These are phyloP conservation scores for Deilephila elpenor DNA, from an alignment of 2,888 invertebrate species.

Conservation along the genomic window DNA sequence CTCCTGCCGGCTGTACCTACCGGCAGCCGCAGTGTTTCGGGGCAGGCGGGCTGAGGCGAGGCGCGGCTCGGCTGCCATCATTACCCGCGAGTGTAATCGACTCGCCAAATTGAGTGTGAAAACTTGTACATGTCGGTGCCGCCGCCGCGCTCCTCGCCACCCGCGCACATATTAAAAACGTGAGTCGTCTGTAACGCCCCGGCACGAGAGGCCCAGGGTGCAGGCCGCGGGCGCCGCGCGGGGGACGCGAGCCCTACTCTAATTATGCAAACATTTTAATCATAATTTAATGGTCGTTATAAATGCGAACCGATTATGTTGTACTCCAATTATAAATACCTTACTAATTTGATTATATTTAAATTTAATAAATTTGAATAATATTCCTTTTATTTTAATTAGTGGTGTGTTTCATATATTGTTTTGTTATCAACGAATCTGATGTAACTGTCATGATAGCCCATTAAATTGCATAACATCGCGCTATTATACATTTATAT, in stretches of 20 bases:
- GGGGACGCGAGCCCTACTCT: neutral
- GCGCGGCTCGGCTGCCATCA: neutral
- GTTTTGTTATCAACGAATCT: constrained; percentile 12
- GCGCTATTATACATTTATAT: neutral
- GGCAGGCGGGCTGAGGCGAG: neutral
- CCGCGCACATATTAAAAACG: constrained; percentile 36
- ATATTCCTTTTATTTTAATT: constrained; percentile 15
- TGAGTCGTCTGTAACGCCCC: constrained; percentile 33
- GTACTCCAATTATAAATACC: constrained; percentile 23
- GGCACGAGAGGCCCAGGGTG: neutral
- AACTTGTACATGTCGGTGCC: constrained; percentile 20
- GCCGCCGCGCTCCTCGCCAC: neutral
- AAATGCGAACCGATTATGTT: constrained; percentile 20
- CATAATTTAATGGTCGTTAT: constrained; percentile 20
- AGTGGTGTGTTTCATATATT: constrained; percentile 5
- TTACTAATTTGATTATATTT: constrained; percentile 26
- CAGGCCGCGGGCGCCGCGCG: neutral
- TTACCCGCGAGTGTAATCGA: constrained; percentile 15
- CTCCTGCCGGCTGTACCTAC: neutral
- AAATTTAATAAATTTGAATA: constrained; percentile 19
- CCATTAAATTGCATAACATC: neutral
- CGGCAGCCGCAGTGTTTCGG: neutral
- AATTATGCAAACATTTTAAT: constrained; percentile 24
- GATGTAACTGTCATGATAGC: constrained; percentile 6
- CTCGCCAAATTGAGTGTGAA: constrained; percentile 26